Base-by-base conservation (phyloP, 2,113 vertebrate genomes). In the Orientallactaga bullata region DNA sequence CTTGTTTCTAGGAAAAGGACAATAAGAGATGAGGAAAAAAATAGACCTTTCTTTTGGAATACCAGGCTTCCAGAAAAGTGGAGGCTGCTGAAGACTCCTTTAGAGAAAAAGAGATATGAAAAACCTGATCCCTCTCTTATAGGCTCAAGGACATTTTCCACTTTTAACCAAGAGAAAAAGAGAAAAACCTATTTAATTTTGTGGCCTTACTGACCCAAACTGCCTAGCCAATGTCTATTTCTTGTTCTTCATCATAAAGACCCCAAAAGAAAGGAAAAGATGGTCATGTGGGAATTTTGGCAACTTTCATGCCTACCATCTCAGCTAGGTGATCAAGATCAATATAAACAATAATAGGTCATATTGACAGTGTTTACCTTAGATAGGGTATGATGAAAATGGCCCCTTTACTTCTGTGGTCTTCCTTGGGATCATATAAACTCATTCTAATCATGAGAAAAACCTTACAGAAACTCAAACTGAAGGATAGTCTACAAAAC, bases 401-500 rank as follows among this genome's bases (percentile, higher is more conserved):
- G 26, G 12, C 4, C 28, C 28, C 47, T 74, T 77, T 47, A 28
- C 24, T 7, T 39, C 35, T 90, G 20, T 72, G 66, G 39, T 74
- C 35, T 80, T 66, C 30, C 60, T 69, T 74, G 58, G 72, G 51
- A 68, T 26, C n/a, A 47, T 7, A 42, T 7, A 71, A 37, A 23
- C 21, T 26, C 12, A 11, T 24, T 47, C 24, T 76, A 74, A 58
- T 84, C 35, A 58, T 68, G 69, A 89, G 74, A 72, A 71, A 77
- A 80, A 66, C 15, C 60, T 69, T 39, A 80, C 47, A 35, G 30
- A 80, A 80, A 80, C 20, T 30, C 32, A 32, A 51, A 24, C 2
- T 26, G 79, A 88, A 93, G 35, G 69, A 81, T 21, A 58, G 55
- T 63, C 39, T 89, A 17, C n/a, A 76, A 65, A 83, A 93, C n/a